Evolutionary conservation across 2,113 vertebrate genomes (phyloP).

Genomic region (Axis porcinus): DNA sequence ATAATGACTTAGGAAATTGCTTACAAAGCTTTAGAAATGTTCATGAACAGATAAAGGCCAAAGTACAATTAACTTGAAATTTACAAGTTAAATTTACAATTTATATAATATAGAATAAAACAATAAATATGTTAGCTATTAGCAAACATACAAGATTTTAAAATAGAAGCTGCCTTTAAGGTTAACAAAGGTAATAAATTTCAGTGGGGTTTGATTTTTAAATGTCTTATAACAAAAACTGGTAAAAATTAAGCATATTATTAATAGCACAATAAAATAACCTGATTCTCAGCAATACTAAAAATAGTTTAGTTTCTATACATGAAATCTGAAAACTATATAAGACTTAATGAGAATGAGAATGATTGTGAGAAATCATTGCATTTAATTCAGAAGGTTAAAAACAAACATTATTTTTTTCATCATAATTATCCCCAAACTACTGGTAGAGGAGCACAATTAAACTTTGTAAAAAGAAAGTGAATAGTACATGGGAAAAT

Average conservation of each 20-base stretch:
- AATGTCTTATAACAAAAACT: not conserved
- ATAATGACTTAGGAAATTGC: not conserved
- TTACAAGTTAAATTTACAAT: too few relatives aligned
- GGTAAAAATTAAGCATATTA: constrained; percentile 17
- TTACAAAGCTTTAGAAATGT: not conserved
- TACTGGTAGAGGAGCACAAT: not conserved
- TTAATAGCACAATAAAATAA: constrained; percentile 37
- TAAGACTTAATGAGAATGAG: not conserved
- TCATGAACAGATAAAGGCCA: constrained; percentile 22
- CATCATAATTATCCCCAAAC: not conserved
- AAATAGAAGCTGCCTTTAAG: constrained; percentile 7
- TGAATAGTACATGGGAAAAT: not conserved
- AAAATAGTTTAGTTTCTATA: not conserved
- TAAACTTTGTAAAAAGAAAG: constrained; percentile 11
- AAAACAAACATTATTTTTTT: not conserved
- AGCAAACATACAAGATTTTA: constrained; percentile 9
- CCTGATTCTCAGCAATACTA: not conserved
- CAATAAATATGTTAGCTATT: constrained; percentile 44
- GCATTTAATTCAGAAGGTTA: not conserved
- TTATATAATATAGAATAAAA: constrained; percentile 46
- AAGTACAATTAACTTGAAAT: constrained; percentile 37
- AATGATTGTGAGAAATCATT: not conserved
- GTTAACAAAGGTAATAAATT: constrained; percentile 34
- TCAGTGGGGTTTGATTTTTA: constrained; percentile 4
- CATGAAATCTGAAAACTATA: constrained; percentile 17